phyloP scores from a whole-genome alignment of 2,113 vertebrate genomes.

The Larimichthys crocea region DNA sequence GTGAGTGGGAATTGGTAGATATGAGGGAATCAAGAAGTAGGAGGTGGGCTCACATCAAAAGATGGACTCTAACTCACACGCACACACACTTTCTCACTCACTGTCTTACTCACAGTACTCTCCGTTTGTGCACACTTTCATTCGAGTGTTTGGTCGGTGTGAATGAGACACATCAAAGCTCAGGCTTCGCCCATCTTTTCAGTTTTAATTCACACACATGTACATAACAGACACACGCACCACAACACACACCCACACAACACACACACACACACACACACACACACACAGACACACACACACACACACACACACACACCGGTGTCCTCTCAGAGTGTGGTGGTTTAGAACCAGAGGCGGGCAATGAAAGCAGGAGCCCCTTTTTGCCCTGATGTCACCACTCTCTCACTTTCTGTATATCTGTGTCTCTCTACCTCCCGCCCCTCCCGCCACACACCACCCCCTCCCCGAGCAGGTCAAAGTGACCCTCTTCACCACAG shows the following conservation, averaged over 20 bases:
- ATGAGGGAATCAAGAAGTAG: slow-evolving; percentile 54
- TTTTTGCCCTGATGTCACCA: slow-evolving; percentile 56
- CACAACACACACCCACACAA: too few species aligned
- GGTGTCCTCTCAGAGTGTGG: slow-evolving; percentile 63
- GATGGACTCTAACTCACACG: slow-evolving; percentile 45
- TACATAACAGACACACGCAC: slow-evolving; percentile 23
- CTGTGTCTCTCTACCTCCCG: slow-evolving; percentile 27
- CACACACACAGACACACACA: too few species aligned
- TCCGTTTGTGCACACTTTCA: slow-evolving; percentile 68
- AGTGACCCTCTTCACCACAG: slow-evolving; percentile 76
- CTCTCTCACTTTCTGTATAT: slow-evolving; percentile 30
- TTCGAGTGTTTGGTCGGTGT: slow-evolving; percentile 77
- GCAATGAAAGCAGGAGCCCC: slow-evolving; percentile 72
- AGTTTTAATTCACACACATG: slow-evolving; percentile 72
- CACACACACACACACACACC: slow-evolving; percentile 28
- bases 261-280: slow-evolving; percentile 45
- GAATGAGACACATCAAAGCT: slow-evolving; percentile 85
- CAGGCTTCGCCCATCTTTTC: slow-evolving; percentile 66
- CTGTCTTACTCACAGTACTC: slow-evolving; percentile 51
- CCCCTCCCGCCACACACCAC: slow-evolving; percentile 12
- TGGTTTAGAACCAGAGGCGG: slow-evolving; percentile 69
- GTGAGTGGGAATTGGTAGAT: slow-evolving; percentile 63
- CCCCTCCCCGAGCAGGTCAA: slow-evolving; percentile 65
- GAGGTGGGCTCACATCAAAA: slow-evolving; percentile 80
- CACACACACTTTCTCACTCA: slow-evolving; percentile 13